Conservation (phyloP, 2,797 vertebrate species). For the Paramormyrops hopkinsi region DNA sequence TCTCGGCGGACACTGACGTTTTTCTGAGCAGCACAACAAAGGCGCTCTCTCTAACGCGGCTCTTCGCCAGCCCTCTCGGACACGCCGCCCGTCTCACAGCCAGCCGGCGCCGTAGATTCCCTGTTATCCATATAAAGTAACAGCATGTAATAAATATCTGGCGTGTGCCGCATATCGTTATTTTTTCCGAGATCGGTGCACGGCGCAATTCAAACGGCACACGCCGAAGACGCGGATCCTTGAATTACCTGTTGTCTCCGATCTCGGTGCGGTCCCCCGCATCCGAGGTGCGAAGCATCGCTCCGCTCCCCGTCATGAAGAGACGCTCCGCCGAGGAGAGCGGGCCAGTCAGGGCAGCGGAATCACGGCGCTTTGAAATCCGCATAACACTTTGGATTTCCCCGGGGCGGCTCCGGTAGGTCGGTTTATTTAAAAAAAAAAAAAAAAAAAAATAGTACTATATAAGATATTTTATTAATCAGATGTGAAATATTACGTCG, state of each 20-base stretch:
- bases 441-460: slow-evolving; percentile 4
- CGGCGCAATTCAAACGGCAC: background rate
- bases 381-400: slow-evolving; percentile 15
- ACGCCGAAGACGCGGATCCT: slow-evolving; percentile 22
- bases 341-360: slow-evolving; percentile 42
- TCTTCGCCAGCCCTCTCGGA: slow-evolving; percentile 45
- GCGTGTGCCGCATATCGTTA: background rate
- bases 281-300: slow-evolving; percentile 28
- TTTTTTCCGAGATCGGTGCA: background rate
- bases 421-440: background rate
- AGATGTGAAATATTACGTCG: background rate
- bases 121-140: background rate
- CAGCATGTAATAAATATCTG: background rate
- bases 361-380: slow-evolving; percentile 1
- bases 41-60: slow-evolving; percentile 37
- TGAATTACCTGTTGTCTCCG: slow-evolving; percentile 37
- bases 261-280: slow-evolving; percentile 25
- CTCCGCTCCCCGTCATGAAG: slow-evolving; percentile 34
- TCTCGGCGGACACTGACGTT: slow-evolving; percentile 38
- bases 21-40: slow-evolving; percentile 33
- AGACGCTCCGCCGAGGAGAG: slow-evolving; percentile 20
- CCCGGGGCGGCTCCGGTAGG: background rate
- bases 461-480: background rate
- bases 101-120: background rate
- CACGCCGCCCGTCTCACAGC: slow-evolving; percentile 28